phyloP scores from a whole-genome alignment of 2,113 vertebrate genomes.

The Actenoides lindsayi region DNA sequence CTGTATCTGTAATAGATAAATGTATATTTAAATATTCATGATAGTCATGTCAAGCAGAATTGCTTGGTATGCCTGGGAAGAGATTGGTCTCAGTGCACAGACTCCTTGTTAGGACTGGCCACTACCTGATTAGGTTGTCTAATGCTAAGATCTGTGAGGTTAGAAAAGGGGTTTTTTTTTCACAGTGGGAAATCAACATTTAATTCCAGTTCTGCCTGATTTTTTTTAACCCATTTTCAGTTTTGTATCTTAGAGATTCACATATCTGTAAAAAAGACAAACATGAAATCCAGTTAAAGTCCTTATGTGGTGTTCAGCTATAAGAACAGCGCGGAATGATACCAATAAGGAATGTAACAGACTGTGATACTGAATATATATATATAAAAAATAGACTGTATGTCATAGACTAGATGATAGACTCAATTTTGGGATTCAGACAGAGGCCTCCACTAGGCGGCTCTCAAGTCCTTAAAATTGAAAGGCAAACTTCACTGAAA shows the following conservation, averaged over 20 bases:
- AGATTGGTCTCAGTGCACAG: neutral
- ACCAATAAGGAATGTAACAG: accelerated
- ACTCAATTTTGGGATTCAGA: neutral
- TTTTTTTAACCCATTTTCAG: neutral
- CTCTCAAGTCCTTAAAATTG: neutral
- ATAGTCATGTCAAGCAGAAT: neutral
- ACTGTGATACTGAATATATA: too few relatives aligned
- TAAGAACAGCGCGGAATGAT: accelerated
- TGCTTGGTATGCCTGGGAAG: neutral
- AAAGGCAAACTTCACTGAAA: neutral
- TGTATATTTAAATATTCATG: neutral
- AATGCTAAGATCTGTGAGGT: neutral
- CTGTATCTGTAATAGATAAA: neutral
- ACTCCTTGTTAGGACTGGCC: neutral
- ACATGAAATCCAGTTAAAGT: neutral
- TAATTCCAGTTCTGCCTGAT: neutral
- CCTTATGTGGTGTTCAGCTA: neutral
- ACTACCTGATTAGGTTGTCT: neutral
- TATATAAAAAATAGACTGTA: too few relatives aligned
- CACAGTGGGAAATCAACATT: neutral
- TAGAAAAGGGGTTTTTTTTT: neutral
- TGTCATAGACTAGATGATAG: too few relatives aligned
- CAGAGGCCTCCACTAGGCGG: conserved; percentile 21
- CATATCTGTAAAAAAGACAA: neutral
- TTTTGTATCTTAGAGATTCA: neutral